Evolutionary conservation across 2,888 invertebrate species (phyloP).

Genomic region (Maniola hyperantus): DNA sequence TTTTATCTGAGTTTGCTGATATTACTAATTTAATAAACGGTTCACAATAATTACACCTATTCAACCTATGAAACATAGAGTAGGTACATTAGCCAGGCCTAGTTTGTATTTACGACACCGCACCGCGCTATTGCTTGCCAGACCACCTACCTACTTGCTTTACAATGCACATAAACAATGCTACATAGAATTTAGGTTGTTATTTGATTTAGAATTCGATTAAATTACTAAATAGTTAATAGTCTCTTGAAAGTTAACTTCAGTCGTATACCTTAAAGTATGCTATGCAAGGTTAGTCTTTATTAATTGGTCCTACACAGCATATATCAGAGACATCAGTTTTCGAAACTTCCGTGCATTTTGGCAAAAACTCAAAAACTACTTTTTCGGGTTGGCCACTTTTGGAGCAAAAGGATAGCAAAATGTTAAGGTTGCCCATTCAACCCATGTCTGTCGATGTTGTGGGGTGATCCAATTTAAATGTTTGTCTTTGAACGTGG

Average conservation of each 20-base stretch:
- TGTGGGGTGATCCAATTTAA: too few relatives aligned
- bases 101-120: conserved; percentile 32
- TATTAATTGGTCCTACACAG: too few relatives aligned
- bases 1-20: background rate
- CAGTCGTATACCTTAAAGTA: too few relatives aligned
- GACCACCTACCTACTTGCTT: conserved; percentile 34
- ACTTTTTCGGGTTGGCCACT: too few relatives aligned
- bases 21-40: background rate
- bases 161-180: conserved; percentile 27
- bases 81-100: conserved; percentile 25
- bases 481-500: too few relatives aligned
- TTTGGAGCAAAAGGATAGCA: too few relatives aligned
- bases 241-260: background rate
- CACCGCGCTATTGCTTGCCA: conserved; percentile 29
- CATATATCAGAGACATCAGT: too few relatives aligned
- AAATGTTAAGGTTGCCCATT: too few relatives aligned
- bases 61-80: conserved; percentile 11
- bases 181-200: conserved; percentile 13
- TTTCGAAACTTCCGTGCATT: too few relatives aligned
- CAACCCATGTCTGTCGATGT: too few relatives aligned
- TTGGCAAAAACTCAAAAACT: too few relatives aligned
- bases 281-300: background rate
- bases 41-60: conserved; percentile 3
- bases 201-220: conserved; percentile 15
- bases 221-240: background rate